Evolutionary conservation across 2,888 invertebrate genomes (phyloP).

Genomic region (Marronus borbonicus): DNA sequence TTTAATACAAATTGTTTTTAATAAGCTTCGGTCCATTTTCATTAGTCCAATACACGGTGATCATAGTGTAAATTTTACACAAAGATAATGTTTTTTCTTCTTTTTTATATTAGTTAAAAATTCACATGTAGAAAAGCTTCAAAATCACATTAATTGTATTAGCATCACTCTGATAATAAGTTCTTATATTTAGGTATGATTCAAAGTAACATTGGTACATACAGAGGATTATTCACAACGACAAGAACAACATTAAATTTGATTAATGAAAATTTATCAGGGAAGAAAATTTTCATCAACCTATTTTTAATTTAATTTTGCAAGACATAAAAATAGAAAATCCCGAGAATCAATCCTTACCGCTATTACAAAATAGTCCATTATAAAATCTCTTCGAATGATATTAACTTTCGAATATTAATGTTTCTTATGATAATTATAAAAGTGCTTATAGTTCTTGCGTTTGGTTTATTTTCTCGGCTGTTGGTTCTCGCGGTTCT

Average conservation of each 20-base stretch:
- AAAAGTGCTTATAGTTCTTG: conserved; percentile 60
- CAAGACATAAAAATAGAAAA: conserved; percentile 19
- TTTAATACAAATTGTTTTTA: conserved; percentile 4
- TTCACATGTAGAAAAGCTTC: conserved; percentile 20
- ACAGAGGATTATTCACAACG: not conserved
- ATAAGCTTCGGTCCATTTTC: conserved; percentile 5
- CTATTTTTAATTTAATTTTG: conserved; percentile 1
- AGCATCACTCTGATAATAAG: conserved; percentile 30
- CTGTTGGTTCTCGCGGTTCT: conserved; percentile 65
- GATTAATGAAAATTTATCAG: conserved; percentile 30
- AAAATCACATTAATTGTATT: conserved; percentile 3
- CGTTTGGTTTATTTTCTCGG: conserved; percentile 61
- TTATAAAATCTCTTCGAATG: conserved; percentile 27
- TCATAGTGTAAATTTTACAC: not conserved
- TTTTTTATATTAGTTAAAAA: conserved; percentile 9
- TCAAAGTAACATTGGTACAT: not conserved
- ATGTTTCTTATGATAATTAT: conserved; percentile 55
- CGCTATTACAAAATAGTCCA: conserved; percentile 43
- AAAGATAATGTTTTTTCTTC: conserved; percentile 1
- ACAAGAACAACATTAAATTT: not conserved
- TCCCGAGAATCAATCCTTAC: conserved; percentile 47
- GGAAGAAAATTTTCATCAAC: conserved; percentile 30
- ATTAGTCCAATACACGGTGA: not conserved
- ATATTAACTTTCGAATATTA: conserved; percentile 38
- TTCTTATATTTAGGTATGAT: not conserved